These are phyloP conservation scores for Nothobranchius kuhntae DNA, from an alignment of 2,113 vertebrate genomes.

Conservation along the genomic window DNA sequence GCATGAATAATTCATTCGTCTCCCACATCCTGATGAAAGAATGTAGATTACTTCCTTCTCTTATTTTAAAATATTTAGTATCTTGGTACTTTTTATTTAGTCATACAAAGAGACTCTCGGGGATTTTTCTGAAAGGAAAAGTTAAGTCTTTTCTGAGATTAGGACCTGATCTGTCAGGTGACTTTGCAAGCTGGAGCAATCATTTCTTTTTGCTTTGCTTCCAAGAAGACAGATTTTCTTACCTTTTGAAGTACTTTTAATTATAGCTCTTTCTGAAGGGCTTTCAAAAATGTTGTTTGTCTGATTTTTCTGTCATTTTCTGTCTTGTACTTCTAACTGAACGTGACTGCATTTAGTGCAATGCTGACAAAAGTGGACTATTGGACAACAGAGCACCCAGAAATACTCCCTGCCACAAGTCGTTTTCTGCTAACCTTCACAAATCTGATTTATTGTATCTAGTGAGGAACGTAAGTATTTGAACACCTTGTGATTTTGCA, in stretches of 20 bases:
- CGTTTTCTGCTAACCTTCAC: no score
- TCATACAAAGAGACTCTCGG: neutral
- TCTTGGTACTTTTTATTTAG: conserved; percentile 41
- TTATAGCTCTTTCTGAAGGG: no score
- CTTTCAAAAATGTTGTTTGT: conserved; percentile 14
- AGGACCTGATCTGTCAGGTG: neutral
- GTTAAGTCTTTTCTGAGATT: conserved; percentile 2
- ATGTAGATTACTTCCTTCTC: conserved; percentile 75
- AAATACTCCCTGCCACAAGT: no score
- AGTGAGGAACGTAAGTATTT: no score
- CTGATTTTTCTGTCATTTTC: conserved; percentile 22
- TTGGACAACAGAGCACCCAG: no score
- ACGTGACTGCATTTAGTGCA: no score
- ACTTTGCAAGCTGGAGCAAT: neutral
- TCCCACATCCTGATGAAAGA: conserved; percentile 78
- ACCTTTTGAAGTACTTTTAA: no score
- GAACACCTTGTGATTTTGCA: no score
- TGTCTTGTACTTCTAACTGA: neutral
- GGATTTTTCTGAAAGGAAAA: neutral
- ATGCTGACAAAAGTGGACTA: no score
- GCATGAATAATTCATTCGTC: conserved; percentile 71
- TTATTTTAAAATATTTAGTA: conserved; percentile 86
- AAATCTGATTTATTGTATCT: no score
- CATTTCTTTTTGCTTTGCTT: neutral
- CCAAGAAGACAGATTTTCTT: no score